Percentiles rank a stretch among this genome's conserved stretches.
These are phyloP conservation scores for Zosterops pallidus DNA, from an alignment of 2,113 vertebrate genomes.

Conservation along the genomic window DNA sequence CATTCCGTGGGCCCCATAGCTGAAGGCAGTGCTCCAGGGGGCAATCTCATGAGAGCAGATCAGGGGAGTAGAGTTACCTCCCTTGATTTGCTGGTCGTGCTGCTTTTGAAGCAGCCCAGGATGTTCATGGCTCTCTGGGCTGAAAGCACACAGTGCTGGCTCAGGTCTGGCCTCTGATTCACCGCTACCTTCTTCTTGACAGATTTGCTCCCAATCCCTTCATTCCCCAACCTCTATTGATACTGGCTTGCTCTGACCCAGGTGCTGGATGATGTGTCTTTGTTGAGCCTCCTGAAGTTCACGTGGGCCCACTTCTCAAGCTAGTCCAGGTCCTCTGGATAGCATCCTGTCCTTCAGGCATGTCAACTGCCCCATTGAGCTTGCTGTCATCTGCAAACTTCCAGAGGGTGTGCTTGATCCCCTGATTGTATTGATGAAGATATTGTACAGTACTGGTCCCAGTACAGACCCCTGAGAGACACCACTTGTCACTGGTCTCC, in stretches of 20 bases:
- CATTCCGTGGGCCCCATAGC: too few relatives aligned
- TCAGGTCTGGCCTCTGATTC: background rate
- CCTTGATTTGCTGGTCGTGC: background rate
- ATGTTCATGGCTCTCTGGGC: background rate
- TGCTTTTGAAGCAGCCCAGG: background rate
- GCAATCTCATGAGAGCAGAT: background rate
- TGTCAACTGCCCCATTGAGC: background rate
- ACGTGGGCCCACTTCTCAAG: background rate
- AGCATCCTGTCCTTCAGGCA: background rate
- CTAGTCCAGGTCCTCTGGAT: background rate
- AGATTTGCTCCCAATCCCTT: background rate
- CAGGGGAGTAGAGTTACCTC: background rate
- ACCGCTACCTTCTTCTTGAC: background rate
- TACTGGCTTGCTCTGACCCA: rapidly evolving
- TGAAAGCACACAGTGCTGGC: background rate
- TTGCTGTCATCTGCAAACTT: background rate
- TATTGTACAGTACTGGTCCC: background rate
- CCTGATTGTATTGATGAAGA: background rate
- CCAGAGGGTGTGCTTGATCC: background rate
- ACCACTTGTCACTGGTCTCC: background rate
- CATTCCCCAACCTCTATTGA: background rate
- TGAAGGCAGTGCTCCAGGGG: background rate
- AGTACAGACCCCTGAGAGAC: background rate
- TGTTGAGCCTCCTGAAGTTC: background rate
- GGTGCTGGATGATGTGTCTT: background rate